Conservation (phyloP, 2,888 invertebrate genomes). For the Seira sanloemensis region DNA sequence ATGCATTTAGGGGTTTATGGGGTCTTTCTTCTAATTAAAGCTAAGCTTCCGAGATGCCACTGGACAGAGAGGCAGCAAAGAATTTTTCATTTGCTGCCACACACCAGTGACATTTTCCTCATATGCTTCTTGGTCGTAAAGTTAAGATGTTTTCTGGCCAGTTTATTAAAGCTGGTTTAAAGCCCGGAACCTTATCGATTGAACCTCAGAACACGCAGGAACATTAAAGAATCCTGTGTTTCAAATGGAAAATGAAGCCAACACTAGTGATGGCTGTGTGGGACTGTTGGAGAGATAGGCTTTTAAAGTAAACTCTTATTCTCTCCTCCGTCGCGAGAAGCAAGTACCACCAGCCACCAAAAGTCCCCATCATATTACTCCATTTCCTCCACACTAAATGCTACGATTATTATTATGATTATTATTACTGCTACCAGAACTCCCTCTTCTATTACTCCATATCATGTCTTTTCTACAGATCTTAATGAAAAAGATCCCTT, state of each 20-base stretch:
- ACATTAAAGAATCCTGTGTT: not conserved
- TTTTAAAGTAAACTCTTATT: no score
- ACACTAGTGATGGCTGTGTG: not conserved
- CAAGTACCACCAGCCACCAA: not conserved
- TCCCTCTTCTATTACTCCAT: constrained; percentile 45
- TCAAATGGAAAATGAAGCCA: not conserved
- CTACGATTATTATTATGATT: constrained; percentile 61
- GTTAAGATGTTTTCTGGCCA: constrained; percentile 6
- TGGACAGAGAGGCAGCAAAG: not conserved
- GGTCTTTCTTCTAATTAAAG: not conserved
- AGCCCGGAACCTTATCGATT: not conserved
- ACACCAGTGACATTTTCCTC: not conserved
- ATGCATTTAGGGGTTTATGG: not conserved
- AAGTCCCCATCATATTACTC: constrained; percentile 52
- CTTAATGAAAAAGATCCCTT: constrained; percentile 61
- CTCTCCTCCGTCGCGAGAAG: no score
- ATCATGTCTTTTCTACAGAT: constrained; percentile 48
- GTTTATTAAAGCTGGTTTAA: constrained; percentile 59
- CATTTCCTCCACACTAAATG: constrained; percentile 61
- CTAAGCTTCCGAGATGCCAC: not conserved
- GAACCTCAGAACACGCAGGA: not conserved
- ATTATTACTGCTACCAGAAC: constrained; percentile 17
- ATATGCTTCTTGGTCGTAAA: not conserved
- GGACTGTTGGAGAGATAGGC: not conserved
- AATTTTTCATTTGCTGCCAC: not conserved